These are phyloP conservation scores for Entomyzon cyanotis DNA, from an alignment of 2,113 vertebrate species.

Conservation along the genomic window DNA sequence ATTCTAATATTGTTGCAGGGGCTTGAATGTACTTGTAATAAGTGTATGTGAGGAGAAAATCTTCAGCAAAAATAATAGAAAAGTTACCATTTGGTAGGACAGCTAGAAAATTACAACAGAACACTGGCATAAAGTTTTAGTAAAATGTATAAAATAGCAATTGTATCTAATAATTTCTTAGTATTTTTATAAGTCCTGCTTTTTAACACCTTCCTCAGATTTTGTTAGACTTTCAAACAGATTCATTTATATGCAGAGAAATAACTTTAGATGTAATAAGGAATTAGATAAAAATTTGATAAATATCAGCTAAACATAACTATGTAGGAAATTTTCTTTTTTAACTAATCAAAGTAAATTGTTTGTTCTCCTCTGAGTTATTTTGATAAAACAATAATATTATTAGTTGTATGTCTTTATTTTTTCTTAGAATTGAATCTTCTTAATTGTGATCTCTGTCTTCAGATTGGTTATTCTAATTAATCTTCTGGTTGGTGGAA, in stretches of 20 bases:
- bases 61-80: background rate
- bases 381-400: background rate
- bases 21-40: background rate
- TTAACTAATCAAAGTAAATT: background rate
- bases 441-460: background rate
- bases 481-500: background rate
- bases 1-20: background rate
- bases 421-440: background rate
- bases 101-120: background rate
- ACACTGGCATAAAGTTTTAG: background rate
- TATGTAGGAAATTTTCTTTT: background rate
- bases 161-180: background rate
- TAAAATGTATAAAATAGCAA: background rate
- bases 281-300: background rate
- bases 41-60: background rate
- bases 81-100: background rate
- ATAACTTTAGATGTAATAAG: background rate
- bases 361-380: background rate
- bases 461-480: background rate
- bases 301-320: background rate
- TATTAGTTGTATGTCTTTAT: background rate
- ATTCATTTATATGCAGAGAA: background rate
- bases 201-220: background rate
- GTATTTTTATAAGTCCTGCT: background rate
- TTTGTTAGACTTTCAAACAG: background rate